These are phyloP conservation scores for Hiodon tergisus DNA, from an alignment of 2,113 vertebrate genomes.

Conservation along the genomic window DNA sequence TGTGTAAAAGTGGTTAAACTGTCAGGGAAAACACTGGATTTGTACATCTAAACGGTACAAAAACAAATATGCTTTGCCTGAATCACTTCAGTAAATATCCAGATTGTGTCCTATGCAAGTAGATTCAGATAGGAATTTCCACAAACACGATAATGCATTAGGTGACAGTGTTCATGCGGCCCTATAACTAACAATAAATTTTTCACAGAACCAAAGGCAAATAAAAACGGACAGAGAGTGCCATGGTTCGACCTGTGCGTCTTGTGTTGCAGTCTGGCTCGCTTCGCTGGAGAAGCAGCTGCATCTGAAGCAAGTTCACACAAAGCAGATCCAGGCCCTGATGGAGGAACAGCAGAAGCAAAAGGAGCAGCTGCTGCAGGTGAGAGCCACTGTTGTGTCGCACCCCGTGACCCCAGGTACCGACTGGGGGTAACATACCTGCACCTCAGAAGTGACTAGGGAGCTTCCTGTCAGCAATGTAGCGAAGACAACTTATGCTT, in stretches of 20 bases:
- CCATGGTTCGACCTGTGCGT: neutral
- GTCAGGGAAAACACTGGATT: no score
- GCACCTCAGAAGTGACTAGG: neutral
- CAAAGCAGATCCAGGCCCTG: slow-evolving; percentile 46
- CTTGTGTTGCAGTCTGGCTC: slow-evolving; percentile 6
- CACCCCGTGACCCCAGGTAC: slow-evolving; percentile 46
- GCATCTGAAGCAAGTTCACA: slow-evolving; percentile 39
- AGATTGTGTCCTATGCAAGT: slow-evolving; percentile 23
- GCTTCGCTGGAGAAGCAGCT: slow-evolving; percentile 25
- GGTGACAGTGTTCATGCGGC: no score
- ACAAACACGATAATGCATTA: no score
- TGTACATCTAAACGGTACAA: no score
- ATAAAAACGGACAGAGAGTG: neutral
- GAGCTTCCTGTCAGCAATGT: neutral
- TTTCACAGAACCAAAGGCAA: no score
- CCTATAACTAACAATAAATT: no score
- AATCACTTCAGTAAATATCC: no score
- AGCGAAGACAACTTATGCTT: neutral
- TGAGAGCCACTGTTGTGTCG: slow-evolving; percentile 37
- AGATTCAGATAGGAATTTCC: no score
- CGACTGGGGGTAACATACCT: no score
- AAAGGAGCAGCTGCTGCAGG: slow-evolving; percentile 56
- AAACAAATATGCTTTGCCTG: no score
- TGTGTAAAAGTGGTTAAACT: no score
- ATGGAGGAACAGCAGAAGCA: slow-evolving; percentile 50